A percentile compares a stretch with the other conserved stretches of the same genome.
phyloP scores from a whole-genome alignment of 2,888 invertebrate genomes.

The Arctia plantaginis region DNA sequence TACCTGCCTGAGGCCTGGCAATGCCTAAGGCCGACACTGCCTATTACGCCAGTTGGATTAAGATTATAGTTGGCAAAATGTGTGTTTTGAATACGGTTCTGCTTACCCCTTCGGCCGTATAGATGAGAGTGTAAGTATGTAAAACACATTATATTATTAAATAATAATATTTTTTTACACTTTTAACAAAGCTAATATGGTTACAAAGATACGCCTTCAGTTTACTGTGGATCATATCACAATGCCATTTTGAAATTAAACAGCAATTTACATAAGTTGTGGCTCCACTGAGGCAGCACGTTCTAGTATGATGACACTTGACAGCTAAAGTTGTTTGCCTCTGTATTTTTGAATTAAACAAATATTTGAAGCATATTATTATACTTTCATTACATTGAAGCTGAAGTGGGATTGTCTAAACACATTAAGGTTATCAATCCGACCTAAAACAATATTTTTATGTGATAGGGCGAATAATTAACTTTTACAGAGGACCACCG shows the following conservation, averaged over 20 bases:
- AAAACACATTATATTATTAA: not conserved
- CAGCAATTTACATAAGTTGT: constrained; percentile 42
- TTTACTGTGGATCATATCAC: constrained; percentile 19
- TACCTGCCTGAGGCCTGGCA: too few relatives aligned
- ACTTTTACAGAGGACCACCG: too few relatives aligned
- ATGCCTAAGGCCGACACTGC: too few relatives aligned
- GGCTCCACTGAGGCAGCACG: constrained; percentile 18
- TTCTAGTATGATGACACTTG: constrained; percentile 23
- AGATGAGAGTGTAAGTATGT: not conserved
- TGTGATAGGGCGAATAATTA: too few relatives aligned
- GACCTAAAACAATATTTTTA: not conserved
- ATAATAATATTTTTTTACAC: not conserved
- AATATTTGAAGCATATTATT: not conserved
- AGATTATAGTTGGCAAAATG: too few relatives aligned
- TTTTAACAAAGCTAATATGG: constrained; percentile 8
- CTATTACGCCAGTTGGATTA: not conserved
- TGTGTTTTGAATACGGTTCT: too few relatives aligned
- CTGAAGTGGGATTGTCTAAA: not conserved
- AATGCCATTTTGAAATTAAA: constrained; percentile 42
- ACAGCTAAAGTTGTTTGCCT: constrained; percentile 3
- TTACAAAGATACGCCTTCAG: constrained; percentile 24
- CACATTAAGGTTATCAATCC: not conserved
- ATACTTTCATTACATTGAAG: not conserved
- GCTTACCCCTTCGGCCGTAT: not conserved
- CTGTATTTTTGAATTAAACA: not conserved